Base-by-base conservation (phyloP, 2,113 vertebrate genomes). In the Tamias sibiricus region DNA sequence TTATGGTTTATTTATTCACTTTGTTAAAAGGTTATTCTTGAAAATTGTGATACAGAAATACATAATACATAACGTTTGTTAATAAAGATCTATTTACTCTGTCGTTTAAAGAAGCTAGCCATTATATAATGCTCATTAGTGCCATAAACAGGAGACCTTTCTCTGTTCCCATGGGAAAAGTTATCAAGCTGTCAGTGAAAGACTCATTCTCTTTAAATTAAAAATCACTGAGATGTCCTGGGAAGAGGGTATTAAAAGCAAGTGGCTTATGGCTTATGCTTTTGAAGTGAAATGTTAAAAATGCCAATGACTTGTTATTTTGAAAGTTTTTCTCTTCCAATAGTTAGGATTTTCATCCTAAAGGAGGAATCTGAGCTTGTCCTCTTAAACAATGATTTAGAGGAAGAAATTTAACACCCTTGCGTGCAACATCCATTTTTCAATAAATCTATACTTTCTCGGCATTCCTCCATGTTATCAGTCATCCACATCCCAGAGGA, bases 71-170 rank as follows among this genome's bases (percentile, higher is more conserved):
- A 98, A 89, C 64, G 72, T 97, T 93, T 79, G 95, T 95, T 98
- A 98, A 98, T 98, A 98, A 98, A 98, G 97, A 98, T 97, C 77
- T 98, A 96, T 98, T 98, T 98, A 97, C 81, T 90, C 90, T 69
- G 47, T 57, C 83, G 40, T 88, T 97, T 98, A 97, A 95, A 97
- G 98, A 97, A 97, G 62, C 71, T 95, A 90, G 49, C 80, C 90
- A 87, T 95, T 97, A 91, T 81, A 71, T 68, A 87, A 74, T 94
- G 75, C 96, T 98, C 96, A 98, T 98, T 98, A 98, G 94, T 96
- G 93, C 90, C 32, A 92, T 66, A 89, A 96, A 81, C 28, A 72
- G 92, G 85, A 94, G 77, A 92, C 68, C 94, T 97, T 97, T 98
- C 95, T 95, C 95, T 97, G 94, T 96, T 98, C 98, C 98, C 97